Evolutionary conservation across 2,797 vertebrate genomes (phyloP).

Genomic region (Hypotaenidia philippensis): DNA sequence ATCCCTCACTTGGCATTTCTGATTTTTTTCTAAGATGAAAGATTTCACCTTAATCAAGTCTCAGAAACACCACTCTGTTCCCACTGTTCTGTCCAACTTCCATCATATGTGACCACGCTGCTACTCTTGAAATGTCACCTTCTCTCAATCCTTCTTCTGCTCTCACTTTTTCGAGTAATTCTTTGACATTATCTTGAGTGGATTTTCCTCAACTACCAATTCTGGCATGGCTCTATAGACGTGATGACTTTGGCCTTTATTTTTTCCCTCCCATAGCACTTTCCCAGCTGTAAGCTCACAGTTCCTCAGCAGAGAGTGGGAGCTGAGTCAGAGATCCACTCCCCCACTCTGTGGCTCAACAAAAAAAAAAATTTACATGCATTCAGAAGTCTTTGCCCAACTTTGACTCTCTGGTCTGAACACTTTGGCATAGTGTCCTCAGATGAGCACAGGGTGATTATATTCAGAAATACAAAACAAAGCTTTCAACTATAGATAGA

Average conservation of each 20-base stretch:
- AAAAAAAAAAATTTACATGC: slow-evolving; percentile 5
- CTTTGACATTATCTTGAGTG: background rate
- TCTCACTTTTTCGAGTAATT: background rate
- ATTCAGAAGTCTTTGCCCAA: slow-evolving; percentile 28
- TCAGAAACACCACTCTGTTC: background rate
- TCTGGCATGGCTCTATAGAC: background rate
- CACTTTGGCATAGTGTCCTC: background rate
- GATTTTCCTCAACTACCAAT: background rate
- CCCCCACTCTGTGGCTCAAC: background rate
- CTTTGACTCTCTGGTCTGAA: background rate
- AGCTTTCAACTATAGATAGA: background rate
- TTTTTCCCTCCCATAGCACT: background rate
- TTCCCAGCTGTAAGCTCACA: slow-evolving; percentile 28
- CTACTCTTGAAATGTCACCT: background rate
- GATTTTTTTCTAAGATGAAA: slow-evolving; percentile 14
- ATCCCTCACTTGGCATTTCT: slow-evolving; percentile 20
- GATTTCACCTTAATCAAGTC: background rate
- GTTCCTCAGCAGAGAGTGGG: background rate
- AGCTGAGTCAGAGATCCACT: slow-evolving; percentile 42
- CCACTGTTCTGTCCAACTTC: background rate
- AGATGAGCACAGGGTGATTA: background rate
- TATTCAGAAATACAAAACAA: background rate
- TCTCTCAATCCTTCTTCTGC: background rate
- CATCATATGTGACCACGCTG: background rate
- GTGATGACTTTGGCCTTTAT: background rate